Conservation (phyloP, 2,797 vertebrate species). For the Pangasius macronema region DNA sequence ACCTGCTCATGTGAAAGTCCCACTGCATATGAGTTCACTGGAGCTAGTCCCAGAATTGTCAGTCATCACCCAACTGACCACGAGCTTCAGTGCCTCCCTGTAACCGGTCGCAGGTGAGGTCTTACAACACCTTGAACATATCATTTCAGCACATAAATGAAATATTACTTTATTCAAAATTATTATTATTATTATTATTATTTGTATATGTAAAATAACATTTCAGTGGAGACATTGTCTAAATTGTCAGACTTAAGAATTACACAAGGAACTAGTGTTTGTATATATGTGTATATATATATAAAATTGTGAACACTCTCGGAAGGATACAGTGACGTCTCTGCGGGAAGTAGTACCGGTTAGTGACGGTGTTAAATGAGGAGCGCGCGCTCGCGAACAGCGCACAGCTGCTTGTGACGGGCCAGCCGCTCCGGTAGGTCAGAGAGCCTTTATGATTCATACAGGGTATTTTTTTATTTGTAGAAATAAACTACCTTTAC, state of each 20-base stretch:
- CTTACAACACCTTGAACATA: not conserved
- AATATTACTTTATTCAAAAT: not conserved
- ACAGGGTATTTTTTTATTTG: not conserved
- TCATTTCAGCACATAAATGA: not conserved
- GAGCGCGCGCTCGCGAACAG: conserved; percentile 5
- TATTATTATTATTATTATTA: not conserved
- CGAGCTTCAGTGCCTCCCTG: not conserved
- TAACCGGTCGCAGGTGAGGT: not conserved
- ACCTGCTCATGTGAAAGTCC: not conserved
- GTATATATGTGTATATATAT: not conserved
- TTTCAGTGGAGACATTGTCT: not conserved
- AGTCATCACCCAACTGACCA: not conserved
- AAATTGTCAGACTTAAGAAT: not conserved
- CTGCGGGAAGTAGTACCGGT: conserved; percentile 74
- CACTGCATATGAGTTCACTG: not conserved
- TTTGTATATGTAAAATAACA: not conserved
- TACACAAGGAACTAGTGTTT: not conserved
- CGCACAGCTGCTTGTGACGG: conserved; percentile 65
- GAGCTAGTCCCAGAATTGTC: not conserved
- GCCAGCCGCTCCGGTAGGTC: conserved; percentile 70
- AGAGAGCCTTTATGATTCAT: not conserved
- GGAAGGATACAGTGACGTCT: conserved; percentile 50
- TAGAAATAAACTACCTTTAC: not conserved
- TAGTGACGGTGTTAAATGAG: conserved; percentile 58
- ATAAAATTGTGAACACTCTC: not conserved